Conservation (phyloP, 2,888 invertebrate species). For the Zygaena filipendulae region DNA sequence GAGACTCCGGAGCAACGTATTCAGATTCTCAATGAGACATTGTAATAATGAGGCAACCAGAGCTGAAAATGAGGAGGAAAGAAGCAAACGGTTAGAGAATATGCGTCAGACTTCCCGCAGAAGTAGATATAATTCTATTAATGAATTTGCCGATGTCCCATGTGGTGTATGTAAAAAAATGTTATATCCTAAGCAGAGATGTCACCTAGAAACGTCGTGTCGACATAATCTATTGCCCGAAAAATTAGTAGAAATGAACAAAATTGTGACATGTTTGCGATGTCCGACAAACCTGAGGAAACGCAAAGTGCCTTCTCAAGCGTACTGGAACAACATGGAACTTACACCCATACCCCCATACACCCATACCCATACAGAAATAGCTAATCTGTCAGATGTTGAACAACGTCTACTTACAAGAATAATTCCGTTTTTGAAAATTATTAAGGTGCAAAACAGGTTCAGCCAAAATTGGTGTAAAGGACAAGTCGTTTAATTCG, state of each 20-base stretch:
- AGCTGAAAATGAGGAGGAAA: too few species aligned
- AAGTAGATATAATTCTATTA: too few species aligned
- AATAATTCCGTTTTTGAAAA: conserved; percentile 19
- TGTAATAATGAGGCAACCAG: too few species aligned
- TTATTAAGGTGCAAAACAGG: conserved; percentile 18
- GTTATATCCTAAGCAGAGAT: conserved; percentile 4
- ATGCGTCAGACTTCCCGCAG: too few species aligned
- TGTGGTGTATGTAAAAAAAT: conserved; percentile 5
- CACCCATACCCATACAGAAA: too few species aligned
- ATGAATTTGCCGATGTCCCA: conserved; percentile 5
- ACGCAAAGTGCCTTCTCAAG: conserved; percentile 4
- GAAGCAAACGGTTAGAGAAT: too few species aligned
- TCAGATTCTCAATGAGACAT: too few species aligned
- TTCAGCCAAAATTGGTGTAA: conserved; percentile 20
- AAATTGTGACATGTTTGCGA: conserved; percentile 3
- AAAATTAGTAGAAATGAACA: conserved; percentile 3
- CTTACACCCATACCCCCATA: not conserved
- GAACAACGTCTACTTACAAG: conserved; percentile 9
- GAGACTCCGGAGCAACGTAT: too few species aligned
- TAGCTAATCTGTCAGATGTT: conserved; percentile 5
- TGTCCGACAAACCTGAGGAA: conserved; percentile 3
- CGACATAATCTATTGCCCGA: conserved; percentile 4
- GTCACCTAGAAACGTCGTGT: not conserved
- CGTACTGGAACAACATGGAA: conserved; percentile 7
- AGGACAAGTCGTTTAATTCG: conserved; percentile 20